Evolutionary conservation across 2,888 invertebrate genomes (phyloP).

Genomic region (Amiota mariae): DNA sequence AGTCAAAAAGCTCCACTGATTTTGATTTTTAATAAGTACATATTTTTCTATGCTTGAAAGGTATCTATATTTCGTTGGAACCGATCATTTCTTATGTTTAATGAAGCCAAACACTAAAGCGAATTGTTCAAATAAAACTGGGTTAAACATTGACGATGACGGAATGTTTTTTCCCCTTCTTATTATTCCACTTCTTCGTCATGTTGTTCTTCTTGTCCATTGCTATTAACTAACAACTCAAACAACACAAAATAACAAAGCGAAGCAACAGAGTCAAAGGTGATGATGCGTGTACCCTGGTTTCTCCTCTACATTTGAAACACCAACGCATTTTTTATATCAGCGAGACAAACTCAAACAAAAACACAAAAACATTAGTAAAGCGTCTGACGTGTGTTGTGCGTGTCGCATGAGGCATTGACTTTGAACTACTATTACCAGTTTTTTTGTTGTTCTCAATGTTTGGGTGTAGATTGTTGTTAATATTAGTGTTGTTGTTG

Average conservation of each 20-base stretch:
- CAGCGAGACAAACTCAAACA: too few species aligned
- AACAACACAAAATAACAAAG: background rate
- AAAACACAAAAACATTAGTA: background rate
- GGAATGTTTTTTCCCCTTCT: conserved; percentile 1
- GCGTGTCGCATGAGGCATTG: conserved; percentile 47
- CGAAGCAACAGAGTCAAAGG: background rate
- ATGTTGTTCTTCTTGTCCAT: background rate
- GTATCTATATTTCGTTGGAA: too few species aligned
- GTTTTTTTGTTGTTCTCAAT: background rate
- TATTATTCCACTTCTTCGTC: background rate
- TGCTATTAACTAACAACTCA: background rate
- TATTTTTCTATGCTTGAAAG: too few species aligned
- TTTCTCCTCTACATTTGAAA: background rate
- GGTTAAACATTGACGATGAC: conserved; percentile 23
- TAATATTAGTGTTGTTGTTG: conserved; percentile 26
- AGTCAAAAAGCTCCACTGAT: too few species aligned
- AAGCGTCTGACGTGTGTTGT: conserved; percentile 14
- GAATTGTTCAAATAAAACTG: conserved; percentile 11
- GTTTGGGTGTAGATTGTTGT: background rate
- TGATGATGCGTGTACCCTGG: background rate
- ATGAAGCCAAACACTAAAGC: background rate
- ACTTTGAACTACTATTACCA: conserved; percentile 60
- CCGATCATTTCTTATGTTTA: too few species aligned
- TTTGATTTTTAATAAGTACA: too few species aligned
- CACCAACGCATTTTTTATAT: too few species aligned